Evolutionary conservation across 2,888 invertebrate genomes (phyloP).

Genomic region (Drosophila imparisetae): DNA sequence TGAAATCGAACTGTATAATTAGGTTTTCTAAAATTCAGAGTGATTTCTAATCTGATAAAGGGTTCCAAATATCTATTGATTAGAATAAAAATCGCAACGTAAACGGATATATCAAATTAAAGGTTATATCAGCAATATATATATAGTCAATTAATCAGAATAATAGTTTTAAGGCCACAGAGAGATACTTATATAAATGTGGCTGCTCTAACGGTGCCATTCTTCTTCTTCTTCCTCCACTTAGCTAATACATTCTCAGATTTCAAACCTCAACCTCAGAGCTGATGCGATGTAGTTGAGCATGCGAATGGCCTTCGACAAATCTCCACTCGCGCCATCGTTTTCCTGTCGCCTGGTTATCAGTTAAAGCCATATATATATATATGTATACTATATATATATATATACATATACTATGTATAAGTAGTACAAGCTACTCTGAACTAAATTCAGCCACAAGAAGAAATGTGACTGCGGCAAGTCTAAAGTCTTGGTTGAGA

Average conservation of each 20-base stretch:
- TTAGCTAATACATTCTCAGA: constrained; percentile 46
- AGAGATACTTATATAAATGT: constrained; percentile 6
- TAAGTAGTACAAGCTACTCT: constrained; percentile 38
- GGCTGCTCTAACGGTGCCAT: constrained; percentile 41
- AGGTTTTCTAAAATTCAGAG: neutral
- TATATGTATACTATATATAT: constrained; percentile 11
- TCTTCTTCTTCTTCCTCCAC: constrained; percentile 27
- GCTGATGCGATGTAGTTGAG: constrained; percentile 25
- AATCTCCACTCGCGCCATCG: constrained; percentile 28
- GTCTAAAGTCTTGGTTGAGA: neutral
- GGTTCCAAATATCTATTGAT: neutral
- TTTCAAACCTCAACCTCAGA: constrained; percentile 57
- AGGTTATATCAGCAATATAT: neutral
- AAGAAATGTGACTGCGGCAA: constrained; percentile 26
- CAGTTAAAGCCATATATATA: constrained; percentile 28
- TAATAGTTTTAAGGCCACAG: neutral
- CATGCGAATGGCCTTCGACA: constrained; percentile 48
- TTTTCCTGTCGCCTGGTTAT: constrained; percentile 52
- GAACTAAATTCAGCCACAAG: constrained; percentile 42
- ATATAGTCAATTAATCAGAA: neutral
- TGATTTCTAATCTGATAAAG: neutral
- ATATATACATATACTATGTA: constrained; percentile 4
- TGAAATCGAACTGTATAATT: neutral
- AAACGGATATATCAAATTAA: neutral
- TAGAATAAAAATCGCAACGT: neutral